Conservation (phyloP, 2,113 vertebrate species). For the Emydura subglobosa region DNA sequence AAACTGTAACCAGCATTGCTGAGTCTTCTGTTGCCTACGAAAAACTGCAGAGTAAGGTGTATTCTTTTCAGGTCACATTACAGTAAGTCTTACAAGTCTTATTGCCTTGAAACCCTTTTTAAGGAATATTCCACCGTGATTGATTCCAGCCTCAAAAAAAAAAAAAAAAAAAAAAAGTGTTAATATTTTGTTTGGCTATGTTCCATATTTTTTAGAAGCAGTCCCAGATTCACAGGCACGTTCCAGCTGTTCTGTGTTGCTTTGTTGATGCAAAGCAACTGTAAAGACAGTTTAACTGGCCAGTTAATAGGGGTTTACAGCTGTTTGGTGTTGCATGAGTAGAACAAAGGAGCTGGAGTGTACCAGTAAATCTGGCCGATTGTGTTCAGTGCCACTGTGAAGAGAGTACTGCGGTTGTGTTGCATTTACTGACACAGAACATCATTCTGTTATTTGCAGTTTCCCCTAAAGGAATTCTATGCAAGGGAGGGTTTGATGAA, state of each 20-base stretch:
- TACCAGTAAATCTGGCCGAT: not conserved
- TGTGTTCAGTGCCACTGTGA: not conserved
- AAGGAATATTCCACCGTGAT: not conserved
- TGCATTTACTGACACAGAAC: not conserved
- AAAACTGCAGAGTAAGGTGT: not conserved
- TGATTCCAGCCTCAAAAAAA: not conserved
- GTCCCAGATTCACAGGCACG: not conserved
- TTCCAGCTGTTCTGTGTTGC: not conserved
- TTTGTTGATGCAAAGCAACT: not conserved
- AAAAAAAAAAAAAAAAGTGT: not conserved
- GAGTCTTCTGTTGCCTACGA: not conserved
- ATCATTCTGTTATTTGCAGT: not conserved
- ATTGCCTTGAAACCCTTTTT: not conserved
- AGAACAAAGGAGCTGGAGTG: not conserved
- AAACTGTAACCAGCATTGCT: not conserved
- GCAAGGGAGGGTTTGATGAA: not conserved
- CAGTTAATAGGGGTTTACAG: not conserved
- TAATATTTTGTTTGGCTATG: not conserved
- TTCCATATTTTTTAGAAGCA: not conserved
- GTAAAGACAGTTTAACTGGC: not conserved
- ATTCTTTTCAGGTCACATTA: not conserved
- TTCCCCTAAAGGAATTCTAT: not conserved
- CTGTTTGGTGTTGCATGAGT: not conserved
- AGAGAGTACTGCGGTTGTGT: not conserved
- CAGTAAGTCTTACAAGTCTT: not conserved